phyloP scores from a whole-genome alignment of 1,140 invertebrate species.

The Drosophila murphyi region DNA sequence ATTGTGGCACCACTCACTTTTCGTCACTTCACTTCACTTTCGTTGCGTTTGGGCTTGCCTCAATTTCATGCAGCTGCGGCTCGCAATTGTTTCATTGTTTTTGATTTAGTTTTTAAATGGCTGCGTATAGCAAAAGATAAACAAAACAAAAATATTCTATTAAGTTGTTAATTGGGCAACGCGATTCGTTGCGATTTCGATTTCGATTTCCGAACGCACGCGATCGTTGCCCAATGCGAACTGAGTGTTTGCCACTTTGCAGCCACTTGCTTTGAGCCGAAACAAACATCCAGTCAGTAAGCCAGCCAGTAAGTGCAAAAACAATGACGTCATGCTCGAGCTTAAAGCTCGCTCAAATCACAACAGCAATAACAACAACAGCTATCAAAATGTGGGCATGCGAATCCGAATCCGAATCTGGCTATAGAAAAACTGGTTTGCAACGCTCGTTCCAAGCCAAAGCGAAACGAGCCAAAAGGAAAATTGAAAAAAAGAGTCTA shows the following conservation, averaged over 20 bases:
- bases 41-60: constrained; percentile 23
- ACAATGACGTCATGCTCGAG: constrained; percentile 70
- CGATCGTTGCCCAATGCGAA: constrained; percentile 69
- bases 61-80: constrained; percentile 32
- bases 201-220: constrained; percentile 57
- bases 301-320: constrained; percentile 33
- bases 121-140: constrained; percentile 21
- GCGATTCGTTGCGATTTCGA: constrained; percentile 41
- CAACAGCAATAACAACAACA: constrained; percentile 32
- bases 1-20: constrained; percentile 47
- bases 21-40: constrained; percentile 33
- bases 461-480: constrained; percentile 75
- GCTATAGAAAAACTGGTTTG: constrained; percentile 73
- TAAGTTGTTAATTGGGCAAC: constrained; percentile 41
- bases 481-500: constrained; percentile 73
- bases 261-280: constrained; percentile 63
- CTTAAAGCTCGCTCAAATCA: constrained; percentile 58
- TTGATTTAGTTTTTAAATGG: constrained; percentile 34
- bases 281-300: constrained; percentile 54
- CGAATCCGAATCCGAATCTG: constrained; percentile 63
- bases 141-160: constrained; percentile 36
- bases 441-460: constrained; percentile 50
- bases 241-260: constrained; percentile 48
- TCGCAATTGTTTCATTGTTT: constrained; percentile 51
- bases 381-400: constrained; percentile 67